These are phyloP conservation scores for Drosophila stalkeri DNA, from an alignment of 2,888 invertebrate species.

Conservation along the genomic window DNA sequence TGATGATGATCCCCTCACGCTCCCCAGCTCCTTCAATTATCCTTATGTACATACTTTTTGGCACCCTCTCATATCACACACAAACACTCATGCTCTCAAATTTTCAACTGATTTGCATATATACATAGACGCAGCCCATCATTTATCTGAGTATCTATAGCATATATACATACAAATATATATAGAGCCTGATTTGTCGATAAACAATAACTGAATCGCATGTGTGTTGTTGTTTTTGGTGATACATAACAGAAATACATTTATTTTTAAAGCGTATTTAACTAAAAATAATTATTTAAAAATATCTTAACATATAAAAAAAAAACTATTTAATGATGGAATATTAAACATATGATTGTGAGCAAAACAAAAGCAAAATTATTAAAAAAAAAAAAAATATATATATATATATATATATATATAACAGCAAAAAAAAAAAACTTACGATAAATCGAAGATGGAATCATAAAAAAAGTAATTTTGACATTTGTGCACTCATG, in stretches of 20 bases:
- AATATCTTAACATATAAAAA: constrained; percentile 46
- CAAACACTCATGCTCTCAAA: neutral
- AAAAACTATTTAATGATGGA: constrained; percentile 67
- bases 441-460: constrained; percentile 38
- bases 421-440: constrained; percentile 9
- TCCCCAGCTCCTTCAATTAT: neutral
- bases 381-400: neutral
- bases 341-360: constrained; percentile 74
- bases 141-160: constrained; percentile 14
- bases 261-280: constrained; percentile 69
- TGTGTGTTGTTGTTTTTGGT: constrained; percentile 69
- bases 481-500: constrained; percentile 75
- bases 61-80: constrained; percentile 17
- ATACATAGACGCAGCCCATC: constrained; percentile 3
- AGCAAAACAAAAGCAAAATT: constrained; percentile 25
- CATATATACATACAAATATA: constrained; percentile 9
- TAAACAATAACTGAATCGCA: constrained; percentile 67
- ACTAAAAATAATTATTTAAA: constrained; percentile 28
- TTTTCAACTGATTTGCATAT: constrained; percentile 1
- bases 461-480: constrained; percentile 43
- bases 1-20: neutral
- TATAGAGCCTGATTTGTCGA: constrained; percentile 16
- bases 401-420: constrained; percentile 5
- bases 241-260: constrained; percentile 58
- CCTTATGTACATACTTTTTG: constrained; percentile 25